phyloP scores from a whole-genome alignment of 1,140 invertebrate species.

The Vanessa tameamea region DNA sequence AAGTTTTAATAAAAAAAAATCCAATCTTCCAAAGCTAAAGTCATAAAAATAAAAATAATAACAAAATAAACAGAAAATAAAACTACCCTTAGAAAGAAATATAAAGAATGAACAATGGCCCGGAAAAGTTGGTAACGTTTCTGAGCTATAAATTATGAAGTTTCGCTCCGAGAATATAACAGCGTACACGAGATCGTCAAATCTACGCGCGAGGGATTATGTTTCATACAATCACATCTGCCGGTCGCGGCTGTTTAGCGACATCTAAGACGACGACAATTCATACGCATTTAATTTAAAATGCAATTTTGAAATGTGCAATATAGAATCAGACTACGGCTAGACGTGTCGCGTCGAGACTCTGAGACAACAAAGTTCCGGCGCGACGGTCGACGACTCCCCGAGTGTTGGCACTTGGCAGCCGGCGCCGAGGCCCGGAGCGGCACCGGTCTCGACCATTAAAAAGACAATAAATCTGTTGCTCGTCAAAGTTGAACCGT shows the following conservation, averaged over 20 bases:
- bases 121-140: neutral
- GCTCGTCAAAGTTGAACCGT: too few species aligned
- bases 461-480: neutral
- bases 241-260: neutral
- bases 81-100: neutral
- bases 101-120: neutral
- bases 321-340: neutral
- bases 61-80: neutral
- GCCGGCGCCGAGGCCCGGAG: neutral
- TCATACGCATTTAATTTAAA: neutral
- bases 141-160: conserved; percentile 1
- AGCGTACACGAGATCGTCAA: neutral
- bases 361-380: conserved; percentile 14
- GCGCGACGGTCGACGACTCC: conserved; percentile 7
- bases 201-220: neutral
- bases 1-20: neutral
- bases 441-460: neutral
- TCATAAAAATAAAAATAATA: neutral
- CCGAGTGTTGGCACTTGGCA: conserved; percentile 15
- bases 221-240: neutral
- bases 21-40: neutral
- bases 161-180: neutral
- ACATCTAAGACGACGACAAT: neutral
- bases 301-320: neutral
- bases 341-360: conserved; percentile 18